Evolutionary conservation across 2,797 vertebrate species (phyloP).

Genomic region (Phrynocephalus vlangalii): DNA sequence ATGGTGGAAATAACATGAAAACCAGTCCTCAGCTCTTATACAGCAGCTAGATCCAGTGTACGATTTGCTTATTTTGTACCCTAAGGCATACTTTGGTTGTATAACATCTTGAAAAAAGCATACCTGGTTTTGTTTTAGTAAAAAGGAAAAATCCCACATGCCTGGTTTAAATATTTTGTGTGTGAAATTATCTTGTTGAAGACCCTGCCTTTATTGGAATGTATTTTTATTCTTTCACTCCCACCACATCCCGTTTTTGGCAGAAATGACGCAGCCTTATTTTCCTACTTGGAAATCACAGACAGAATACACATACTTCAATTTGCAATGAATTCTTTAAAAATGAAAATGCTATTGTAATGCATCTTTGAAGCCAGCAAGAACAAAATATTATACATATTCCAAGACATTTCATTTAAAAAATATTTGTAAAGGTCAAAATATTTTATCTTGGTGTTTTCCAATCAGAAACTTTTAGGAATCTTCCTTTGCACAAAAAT

Average conservation of each 20-base stretch:
- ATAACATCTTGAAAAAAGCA: too few species aligned
- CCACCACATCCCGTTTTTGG: neutral
- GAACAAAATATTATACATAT: neutral
- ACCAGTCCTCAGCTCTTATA: too few species aligned
- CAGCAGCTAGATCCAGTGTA: too few species aligned
- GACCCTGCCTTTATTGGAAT: too few species aligned
- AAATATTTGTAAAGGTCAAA: constrained; percentile 4
- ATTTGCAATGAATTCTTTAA: neutral
- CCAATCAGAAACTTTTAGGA: neutral
- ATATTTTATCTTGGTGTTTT: constrained; percentile 18
- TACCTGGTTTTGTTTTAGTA: too few species aligned
- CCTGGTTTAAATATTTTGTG: too few species aligned
- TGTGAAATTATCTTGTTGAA: too few species aligned
- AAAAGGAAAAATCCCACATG: too few species aligned
- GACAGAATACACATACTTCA: neutral
- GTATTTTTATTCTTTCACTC: neutral
- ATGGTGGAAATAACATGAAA: too few species aligned
- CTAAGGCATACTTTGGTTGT: too few species aligned
- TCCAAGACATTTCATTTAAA: neutral
- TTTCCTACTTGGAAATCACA: neutral
- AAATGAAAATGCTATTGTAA: constrained; percentile 2
- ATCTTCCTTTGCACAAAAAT: neutral
- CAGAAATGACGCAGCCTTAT: neutral
- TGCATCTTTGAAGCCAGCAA: constrained; percentile 1
- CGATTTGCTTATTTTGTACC: too few species aligned